Evolutionary conservation across 1,140 invertebrate genomes (phyloP).

Genomic region (Pseudomyrmex pallidus): DNA sequence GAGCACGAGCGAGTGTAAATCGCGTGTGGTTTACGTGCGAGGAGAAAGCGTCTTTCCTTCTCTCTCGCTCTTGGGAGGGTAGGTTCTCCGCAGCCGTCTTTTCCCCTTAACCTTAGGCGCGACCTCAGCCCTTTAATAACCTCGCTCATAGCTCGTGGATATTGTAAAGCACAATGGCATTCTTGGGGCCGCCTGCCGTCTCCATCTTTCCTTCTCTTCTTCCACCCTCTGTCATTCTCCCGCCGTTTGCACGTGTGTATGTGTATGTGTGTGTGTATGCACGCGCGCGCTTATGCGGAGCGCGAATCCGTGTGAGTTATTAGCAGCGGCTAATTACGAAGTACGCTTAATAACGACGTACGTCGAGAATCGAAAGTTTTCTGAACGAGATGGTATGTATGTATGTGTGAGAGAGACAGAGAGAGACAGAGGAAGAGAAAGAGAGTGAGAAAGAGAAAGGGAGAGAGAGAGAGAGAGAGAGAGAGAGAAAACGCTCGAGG

Average conservation of each 20-base stretch:
- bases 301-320: conserved; percentile 57
- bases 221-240: not conserved
- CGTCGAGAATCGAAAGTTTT: conserved; percentile 45
- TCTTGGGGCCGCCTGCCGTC: conserved; percentile 28
- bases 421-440: no score
- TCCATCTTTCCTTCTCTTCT: conserved; percentile 1
- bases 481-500: conserved; percentile 12
- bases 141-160: conserved; percentile 50
- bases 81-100: conserved; percentile 15
- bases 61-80: conserved; percentile 16
- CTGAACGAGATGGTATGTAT: not conserved
- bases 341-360: conserved; percentile 61
- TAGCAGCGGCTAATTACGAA: conserved; percentile 60
- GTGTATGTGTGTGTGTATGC: not conserved
- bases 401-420: no score
- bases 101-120: conserved; percentile 57
- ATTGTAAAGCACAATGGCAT: conserved; percentile 47
- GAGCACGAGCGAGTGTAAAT: conserved; percentile 57
- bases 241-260: not conserved
- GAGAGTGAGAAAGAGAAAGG: no score
- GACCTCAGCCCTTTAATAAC: conserved; percentile 64
- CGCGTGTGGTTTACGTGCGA: conserved; percentile 45
- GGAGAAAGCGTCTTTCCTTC: conserved; percentile 43
- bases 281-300: not conserved
- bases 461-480: no score